Evolutionary conservation across 1,140 invertebrate genomes (phyloP).

Genomic region (Euwallacea fornicatus): DNA sequence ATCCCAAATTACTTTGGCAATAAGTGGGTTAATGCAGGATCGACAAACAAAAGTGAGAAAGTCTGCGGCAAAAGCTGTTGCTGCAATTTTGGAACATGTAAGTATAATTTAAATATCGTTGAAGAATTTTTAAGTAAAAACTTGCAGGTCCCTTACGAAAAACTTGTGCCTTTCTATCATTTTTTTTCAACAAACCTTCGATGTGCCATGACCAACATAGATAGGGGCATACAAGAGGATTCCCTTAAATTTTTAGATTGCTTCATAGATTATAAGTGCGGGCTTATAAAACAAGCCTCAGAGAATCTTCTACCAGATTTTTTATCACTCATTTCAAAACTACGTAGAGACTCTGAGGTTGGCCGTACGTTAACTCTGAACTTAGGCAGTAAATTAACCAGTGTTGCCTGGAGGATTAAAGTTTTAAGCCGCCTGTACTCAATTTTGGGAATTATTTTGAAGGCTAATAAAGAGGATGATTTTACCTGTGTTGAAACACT

Average conservation of each 20-base stretch:
- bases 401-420: constrained; percentile 73
- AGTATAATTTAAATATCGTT: constrained; percentile 16
- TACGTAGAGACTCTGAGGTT: constrained; percentile 62
- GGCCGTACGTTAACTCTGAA: constrained; percentile 66
- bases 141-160: constrained; percentile 50
- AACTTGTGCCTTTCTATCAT: constrained; percentile 69
- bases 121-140: neutral
- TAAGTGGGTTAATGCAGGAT: constrained; percentile 71
- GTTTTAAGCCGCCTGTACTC: constrained; percentile 66
- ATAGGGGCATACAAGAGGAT: constrained; percentile 76
- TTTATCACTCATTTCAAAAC: constrained; percentile 76
- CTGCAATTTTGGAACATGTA: constrained; percentile 63
- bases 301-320: constrained; percentile 74
- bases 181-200: constrained; percentile 75
- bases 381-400: constrained; percentile 68
- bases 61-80: constrained; percentile 68
- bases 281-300: constrained; percentile 64
- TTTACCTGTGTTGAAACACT: neutral
- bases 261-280: constrained; percentile 63
- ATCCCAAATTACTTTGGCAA: constrained; percentile 66
- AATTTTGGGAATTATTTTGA: constrained; percentile 57
- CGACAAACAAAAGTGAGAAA: constrained; percentile 70
- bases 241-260: constrained; percentile 76
- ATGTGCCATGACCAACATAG: constrained; percentile 86
- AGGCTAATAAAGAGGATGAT: neutral